Evolutionary conservation across 2,113 vertebrate genomes (phyloP).

Genomic region (Artemisiospiza belli): DNA sequence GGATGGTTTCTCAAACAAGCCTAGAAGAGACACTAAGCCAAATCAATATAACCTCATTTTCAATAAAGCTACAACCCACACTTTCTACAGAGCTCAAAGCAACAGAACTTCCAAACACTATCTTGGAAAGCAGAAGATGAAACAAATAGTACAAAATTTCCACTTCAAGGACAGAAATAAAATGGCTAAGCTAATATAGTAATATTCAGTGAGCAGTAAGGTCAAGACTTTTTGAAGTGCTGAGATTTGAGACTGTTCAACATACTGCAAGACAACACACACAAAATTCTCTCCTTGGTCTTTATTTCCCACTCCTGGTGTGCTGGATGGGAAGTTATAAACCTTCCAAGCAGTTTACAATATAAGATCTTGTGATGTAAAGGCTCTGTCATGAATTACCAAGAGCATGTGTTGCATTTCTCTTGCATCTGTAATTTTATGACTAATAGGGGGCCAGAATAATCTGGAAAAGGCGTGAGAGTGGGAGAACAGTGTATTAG

Average conservation of each 20-base stretch:
- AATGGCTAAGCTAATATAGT: background rate
- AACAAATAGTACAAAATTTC: background rate
- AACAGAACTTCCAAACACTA: background rate
- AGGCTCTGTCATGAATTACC: background rate
- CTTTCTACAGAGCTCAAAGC: background rate
- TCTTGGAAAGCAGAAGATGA: background rate
- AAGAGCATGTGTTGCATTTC: background rate
- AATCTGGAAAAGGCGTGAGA: background rate
- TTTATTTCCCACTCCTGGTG: background rate
- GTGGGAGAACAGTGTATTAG: background rate
- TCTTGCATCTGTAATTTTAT: background rate
- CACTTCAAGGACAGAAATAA: background rate
- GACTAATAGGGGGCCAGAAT: background rate
- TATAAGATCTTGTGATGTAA: background rate
- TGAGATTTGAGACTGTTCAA: background rate
- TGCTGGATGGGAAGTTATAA: background rate
- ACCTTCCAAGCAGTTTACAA: background rate
- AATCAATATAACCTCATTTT: background rate
- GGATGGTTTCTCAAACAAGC: background rate
- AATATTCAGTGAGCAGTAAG: background rate
- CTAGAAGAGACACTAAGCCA: background rate
- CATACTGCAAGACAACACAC: background rate
- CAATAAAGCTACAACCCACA: background rate
- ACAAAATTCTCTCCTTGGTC: background rate
- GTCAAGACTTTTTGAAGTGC: background rate